A percentile compares a stretch with the other conserved stretches of the same genome.
phyloP scores from a whole-genome alignment of 2,888 invertebrate genomes.

The Onchidella celtica region DNA sequence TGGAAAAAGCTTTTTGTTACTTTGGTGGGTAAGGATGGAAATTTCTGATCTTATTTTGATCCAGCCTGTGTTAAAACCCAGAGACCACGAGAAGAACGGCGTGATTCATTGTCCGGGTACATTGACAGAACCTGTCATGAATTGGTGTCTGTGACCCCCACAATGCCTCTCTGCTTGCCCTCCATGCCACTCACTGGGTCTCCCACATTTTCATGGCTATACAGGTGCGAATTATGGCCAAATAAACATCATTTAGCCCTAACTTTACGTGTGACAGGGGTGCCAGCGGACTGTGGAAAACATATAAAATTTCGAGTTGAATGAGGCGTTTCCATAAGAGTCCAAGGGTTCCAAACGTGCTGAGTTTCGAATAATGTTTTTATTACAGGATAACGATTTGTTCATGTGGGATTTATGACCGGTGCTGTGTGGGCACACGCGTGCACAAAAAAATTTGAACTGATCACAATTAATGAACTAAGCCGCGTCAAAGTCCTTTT shows the following conservation, averaged over 20 bases:
- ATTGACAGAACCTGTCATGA: not conserved
- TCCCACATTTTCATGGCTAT: not conserved
- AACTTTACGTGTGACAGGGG: not conserved
- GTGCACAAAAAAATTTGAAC: too few relatives aligned
- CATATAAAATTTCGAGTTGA: not conserved
- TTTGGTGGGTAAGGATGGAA: not conserved
- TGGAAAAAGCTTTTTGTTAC: too few relatives aligned
- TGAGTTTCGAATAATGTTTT: too few relatives aligned
- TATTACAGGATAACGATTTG: too few relatives aligned
- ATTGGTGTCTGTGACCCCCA: not conserved
- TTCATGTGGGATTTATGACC: too few relatives aligned
- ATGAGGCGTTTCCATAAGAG: too few relatives aligned
- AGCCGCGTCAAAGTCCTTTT: too few relatives aligned
- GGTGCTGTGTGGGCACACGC: too few relatives aligned
- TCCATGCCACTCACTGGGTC: not conserved
- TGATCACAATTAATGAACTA: too few relatives aligned
- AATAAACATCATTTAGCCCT: conserved; percentile 3
- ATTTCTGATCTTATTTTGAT: not conserved
- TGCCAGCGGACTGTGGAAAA: not conserved
- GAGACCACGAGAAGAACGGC: not conserved
- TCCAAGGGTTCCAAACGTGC: too few relatives aligned
- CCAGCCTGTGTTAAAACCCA: not conserved
- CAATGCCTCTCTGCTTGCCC: not conserved
- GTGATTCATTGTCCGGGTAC: not conserved
- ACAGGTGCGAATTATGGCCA: conserved; percentile 14